Conservation (phyloP, 1,140 invertebrate genomes). For the Drosophila trapezifrons region DNA sequence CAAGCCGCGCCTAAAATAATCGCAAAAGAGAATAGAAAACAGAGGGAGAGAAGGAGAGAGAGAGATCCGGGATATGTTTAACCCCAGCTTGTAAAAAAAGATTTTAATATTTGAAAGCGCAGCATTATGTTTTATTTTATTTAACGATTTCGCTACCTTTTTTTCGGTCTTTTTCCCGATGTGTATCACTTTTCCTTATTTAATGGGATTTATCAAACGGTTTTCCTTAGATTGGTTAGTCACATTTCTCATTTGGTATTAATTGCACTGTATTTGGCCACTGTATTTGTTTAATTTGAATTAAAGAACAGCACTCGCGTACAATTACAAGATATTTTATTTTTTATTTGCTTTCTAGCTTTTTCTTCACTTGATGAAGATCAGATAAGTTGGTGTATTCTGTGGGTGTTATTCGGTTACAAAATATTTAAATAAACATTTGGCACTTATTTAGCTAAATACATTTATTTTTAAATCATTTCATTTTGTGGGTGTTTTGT, state of each 20-base stretch:
- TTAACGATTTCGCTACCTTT: slow-evolving; percentile 33
- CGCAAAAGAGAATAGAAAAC: slow-evolving; percentile 13
- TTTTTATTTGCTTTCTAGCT: slow-evolving; percentile 36
- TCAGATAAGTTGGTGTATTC: slow-evolving; percentile 23
- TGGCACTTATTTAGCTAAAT: not conserved
- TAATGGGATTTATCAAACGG: slow-evolving; percentile 29
- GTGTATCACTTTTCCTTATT: slow-evolving; percentile 28
- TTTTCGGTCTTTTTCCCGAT: slow-evolving; percentile 22
- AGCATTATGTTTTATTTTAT: slow-evolving; percentile 53
- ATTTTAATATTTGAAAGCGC: slow-evolving; percentile 27
- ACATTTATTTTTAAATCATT: too few species aligned
- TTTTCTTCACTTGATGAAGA: slow-evolving; percentile 24
- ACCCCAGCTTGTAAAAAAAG: slow-evolving; percentile 26
- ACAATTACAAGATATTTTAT: slow-evolving; percentile 8
- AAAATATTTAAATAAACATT: not conserved
- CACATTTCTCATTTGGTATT: slow-evolving; percentile 75
- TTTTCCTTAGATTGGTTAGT: slow-evolving; percentile 57
- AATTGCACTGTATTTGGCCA: slow-evolving; percentile 58
- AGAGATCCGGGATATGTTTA: slow-evolving; percentile 3
- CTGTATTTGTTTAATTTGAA: slow-evolving; percentile 39
- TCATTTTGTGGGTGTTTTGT: too few species aligned
- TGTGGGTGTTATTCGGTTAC: slow-evolving; percentile 9
- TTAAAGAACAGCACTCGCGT: slow-evolving; percentile 21
- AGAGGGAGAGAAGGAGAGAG: not conserved
- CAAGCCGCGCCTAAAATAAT: slow-evolving; percentile 54